Evolutionary conservation across 2,888 invertebrate species (phyloP).

Genomic region (Chrysotoxum bicinctum): DNA sequence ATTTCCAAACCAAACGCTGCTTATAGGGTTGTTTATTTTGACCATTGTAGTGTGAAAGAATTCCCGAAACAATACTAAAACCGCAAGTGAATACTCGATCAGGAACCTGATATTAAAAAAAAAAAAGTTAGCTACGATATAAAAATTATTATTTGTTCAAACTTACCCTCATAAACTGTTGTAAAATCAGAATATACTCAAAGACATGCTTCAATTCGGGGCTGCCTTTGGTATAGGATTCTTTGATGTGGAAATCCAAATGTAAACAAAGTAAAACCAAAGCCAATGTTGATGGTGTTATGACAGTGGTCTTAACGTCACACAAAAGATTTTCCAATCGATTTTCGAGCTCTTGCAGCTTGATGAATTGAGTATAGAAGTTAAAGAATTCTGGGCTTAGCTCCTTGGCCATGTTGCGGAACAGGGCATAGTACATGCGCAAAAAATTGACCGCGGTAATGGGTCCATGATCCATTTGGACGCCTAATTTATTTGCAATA

Average conservation of each 20-base stretch:
- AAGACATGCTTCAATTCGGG: slow-evolving; percentile 85
- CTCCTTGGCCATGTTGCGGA: slow-evolving; percentile 83
- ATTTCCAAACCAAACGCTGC: slow-evolving; percentile 89
- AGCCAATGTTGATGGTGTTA: slow-evolving; percentile 89
- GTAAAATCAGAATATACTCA: slow-evolving; percentile 88
- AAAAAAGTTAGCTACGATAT: neutral
- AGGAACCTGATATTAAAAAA: slow-evolving; percentile 83
- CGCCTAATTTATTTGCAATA: slow-evolving; percentile 89
- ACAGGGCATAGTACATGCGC: slow-evolving; percentile 85
- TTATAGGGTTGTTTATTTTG: slow-evolving; percentile 86
- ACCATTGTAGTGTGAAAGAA: slow-evolving; percentile 88
- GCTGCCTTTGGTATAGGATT: slow-evolving; percentile 81
- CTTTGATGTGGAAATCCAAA: slow-evolving; percentile 84
- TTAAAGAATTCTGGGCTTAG: slow-evolving; percentile 82
- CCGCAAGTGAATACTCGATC: slow-evolving; percentile 86
- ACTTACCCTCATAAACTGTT: slow-evolving; percentile 87
- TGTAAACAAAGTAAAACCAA: slow-evolving; percentile 89
- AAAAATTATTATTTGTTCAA: neutral
- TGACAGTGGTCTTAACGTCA: slow-evolving; percentile 88
- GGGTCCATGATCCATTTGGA: slow-evolving; percentile 83
- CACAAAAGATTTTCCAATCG: slow-evolving; percentile 89
- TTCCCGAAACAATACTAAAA: slow-evolving; percentile 85
- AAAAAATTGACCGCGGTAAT: slow-evolving; percentile 88
- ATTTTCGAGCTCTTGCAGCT: slow-evolving; percentile 85
- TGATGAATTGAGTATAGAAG: slow-evolving; percentile 83